Evolutionary conservation across 2,888 invertebrate genomes (phyloP), one percentile per base, ranked within the genome.

Genomic region (Alsophila aescularia): DNA sequence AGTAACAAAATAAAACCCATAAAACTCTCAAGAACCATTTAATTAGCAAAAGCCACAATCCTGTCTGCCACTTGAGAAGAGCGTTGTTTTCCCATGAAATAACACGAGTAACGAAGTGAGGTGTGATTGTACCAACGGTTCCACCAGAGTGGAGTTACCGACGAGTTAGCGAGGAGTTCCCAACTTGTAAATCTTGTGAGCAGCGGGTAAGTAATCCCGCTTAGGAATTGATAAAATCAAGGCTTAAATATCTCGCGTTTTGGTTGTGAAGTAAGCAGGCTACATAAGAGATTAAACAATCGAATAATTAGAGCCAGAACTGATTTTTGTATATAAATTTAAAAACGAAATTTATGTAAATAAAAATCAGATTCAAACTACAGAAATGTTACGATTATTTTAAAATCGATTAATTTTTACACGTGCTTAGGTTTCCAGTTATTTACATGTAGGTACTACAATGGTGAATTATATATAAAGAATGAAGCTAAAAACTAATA

Each of bases 61-160:
- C 24, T 5, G 3, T 18, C 32, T 32, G 13, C 8, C 39, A 24
- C 12, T 39, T 39, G 37, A 16, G 16, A 29, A 14, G 14, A 52
- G 21, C 13, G 36, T 50, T 42, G 37, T 53, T 50, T 47, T 43
- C 50, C n/a, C 10, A 31, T 15, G n/a, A 9, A 32, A 42, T 42
- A 43, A 16, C 18, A 32, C n/a, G 21, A 21, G 13, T 13, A 39
- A 24, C 39, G 12, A 13, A 39, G 13, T 13, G 21, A 43, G 21
- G 18, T 13, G 29, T 18, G 39, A 31, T 31, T 39, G 48, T 47
- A 13, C 9, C 13, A 18, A n/a, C 18, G n/a, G 21, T 21, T 10
- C 21, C 27, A 13, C 34, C 9, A n/a, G n/a, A n/a, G n/a, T n/a
- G n/a, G n/a, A n/a, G n/a, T n/a, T n/a, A n/a, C 21, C 13, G 8